Conservation (phyloP, 2,113 vertebrate genomes). For the Nicator chloris region DNA sequence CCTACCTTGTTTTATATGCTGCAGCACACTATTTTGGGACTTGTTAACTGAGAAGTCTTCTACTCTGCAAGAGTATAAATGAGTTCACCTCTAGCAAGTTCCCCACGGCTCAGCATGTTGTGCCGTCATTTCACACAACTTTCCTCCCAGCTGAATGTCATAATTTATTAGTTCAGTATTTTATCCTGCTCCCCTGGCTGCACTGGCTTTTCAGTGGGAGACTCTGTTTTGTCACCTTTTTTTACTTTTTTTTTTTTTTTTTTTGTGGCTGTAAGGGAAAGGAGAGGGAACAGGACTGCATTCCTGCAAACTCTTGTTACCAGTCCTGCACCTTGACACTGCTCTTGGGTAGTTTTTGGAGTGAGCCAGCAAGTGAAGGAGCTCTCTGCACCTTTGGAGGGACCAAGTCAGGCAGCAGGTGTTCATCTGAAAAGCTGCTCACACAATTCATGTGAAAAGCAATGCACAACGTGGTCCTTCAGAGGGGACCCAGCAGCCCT, state of each 20-base stretch:
- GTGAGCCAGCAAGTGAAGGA: not conserved
- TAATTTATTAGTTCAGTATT: not conserved
- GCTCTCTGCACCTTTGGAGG: not conserved
- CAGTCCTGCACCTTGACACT: not conserved
- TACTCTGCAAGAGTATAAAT: not conserved
- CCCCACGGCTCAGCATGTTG: not conserved
- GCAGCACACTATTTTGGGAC: constrained; percentile 15
- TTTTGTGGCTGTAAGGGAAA: not conserved
- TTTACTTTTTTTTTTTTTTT: not conserved
- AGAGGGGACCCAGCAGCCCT: not conserved
- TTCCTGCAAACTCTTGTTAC: not conserved
- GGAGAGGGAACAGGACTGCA: not conserved
- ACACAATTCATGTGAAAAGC: not conserved
- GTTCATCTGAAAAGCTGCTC: not conserved
- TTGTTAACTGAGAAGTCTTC: constrained; percentile 17
- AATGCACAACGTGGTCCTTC: fast-evolving
- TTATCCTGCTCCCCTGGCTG: not conserved
- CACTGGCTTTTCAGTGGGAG: not conserved
- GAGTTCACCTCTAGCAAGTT: constrained; percentile 28
- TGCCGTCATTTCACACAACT: not conserved
- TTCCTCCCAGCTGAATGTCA: not conserved
- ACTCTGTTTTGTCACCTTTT: not conserved
- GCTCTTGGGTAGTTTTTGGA: not conserved
- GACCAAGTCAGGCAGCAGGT: not conserved
- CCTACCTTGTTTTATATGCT: not conserved